Base-by-base conservation (phyloP, 1,140 invertebrate species). In the Drosophila fuyamai region DNA sequence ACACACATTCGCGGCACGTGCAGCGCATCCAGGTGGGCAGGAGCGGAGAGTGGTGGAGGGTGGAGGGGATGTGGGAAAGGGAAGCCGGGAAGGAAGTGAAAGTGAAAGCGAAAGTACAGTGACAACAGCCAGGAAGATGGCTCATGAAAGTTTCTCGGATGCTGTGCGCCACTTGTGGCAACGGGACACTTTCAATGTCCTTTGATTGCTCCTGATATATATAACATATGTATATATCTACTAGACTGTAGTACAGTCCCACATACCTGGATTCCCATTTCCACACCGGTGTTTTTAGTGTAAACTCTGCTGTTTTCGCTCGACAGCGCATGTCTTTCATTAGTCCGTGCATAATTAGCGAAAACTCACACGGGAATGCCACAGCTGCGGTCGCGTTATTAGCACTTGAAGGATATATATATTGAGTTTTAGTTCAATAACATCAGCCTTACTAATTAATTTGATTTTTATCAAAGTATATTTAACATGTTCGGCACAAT, bases 331-430 rank as follows among this genome's bases (percentile, higher is more conserved):
- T 65, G 59, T 38, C 68, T 79, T 60, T 68, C 62, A 79, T 81
- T 71, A 74, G 46, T 27, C 29, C 35, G 48, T 73, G 63, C 70
- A 83, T 83, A 82, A 82, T 83, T 83, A 79, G 57, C 58, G 23
- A 50, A 10, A 23, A 46, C 40, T 54, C 32, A 58, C 41, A 44
- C 23, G 40, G 54, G 27, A 29, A n/a, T 12, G 14, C 36, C 57
- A 50, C 53, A 61, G 32, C 14, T 40, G 65, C 3, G 36, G 50
- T 32, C 32, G 35, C 40, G n/a, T 35, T 27, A 51, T 36, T 66
- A 68, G 60, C 60, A 68, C 38, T 36, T n/a, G 1, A n/a, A 10
- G 43, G 41, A 16, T 18, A 1, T 10, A 8, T 9, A 32, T 32
- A 32, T 32, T 32, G 29, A 8, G 29, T 32, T 5, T 32, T 0